Conservation (phyloP, 2,797 vertebrate genomes). For the Sebastes diaconus region DNA sequence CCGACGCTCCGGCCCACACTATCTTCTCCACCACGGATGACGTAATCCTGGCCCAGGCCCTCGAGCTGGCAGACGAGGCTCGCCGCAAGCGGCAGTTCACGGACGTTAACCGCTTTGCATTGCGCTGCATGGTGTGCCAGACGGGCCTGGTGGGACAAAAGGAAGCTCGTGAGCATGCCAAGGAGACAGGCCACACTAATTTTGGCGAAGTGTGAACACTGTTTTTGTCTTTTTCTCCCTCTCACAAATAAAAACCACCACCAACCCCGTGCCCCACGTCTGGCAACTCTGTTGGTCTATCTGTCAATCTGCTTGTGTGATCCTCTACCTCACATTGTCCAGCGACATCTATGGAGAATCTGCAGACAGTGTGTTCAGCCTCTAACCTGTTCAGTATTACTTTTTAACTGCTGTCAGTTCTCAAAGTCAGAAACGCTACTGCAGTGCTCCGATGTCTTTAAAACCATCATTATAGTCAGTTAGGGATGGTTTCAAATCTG, state of each 20-base stretch:
- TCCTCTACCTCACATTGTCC: conserved; percentile 85
- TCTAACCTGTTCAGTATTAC: conserved; percentile 71
- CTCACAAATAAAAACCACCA: conserved; percentile 53
- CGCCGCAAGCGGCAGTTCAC: conserved; percentile 95
- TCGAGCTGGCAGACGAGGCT: conserved; percentile 96
- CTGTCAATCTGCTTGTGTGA: conserved; percentile 74
- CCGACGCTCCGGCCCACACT: conserved; percentile 90
- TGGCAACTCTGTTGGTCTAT: conserved; percentile 60
- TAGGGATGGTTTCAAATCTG: conserved; percentile 14
- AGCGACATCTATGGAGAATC: conserved; percentile 57
- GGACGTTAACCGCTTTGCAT: conserved; percentile 91
- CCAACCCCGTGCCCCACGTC: conserved; percentile 35
- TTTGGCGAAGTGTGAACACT: conserved; percentile 93
- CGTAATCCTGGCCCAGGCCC: conserved; percentile 90
- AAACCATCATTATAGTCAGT: conserved; percentile 33
- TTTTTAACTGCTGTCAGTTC: conserved; percentile 54
- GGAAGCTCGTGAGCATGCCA: conserved; percentile 95
- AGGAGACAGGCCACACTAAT: conserved; percentile 96
- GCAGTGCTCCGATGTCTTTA: conserved; percentile 44
- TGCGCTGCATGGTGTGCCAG: conserved; percentile 98
- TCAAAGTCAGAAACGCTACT: conserved; percentile 51
- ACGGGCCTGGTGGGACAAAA: conserved; percentile 95
- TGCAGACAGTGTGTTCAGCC: conserved; percentile 54
- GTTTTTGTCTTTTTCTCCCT: not conserved
- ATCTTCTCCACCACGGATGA: conserved; percentile 93